A percentile compares a stretch with the other conserved stretches of the same genome.
Conservation (phyloP, 2,797 vertebrate species). For the Pterois miles region DNA sequence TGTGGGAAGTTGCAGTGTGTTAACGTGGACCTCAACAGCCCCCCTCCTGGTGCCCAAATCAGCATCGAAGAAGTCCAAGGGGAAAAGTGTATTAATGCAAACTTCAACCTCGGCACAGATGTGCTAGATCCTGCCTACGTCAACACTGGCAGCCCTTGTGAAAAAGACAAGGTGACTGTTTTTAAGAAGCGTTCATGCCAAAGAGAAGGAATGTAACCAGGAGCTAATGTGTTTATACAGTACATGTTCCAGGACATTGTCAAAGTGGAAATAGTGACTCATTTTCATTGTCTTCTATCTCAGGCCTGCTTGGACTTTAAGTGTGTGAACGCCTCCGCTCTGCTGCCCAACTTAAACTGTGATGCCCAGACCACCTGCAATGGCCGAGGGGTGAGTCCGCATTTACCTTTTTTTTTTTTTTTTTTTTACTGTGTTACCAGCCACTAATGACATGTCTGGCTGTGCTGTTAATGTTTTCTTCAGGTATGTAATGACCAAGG, state of each 20-base stretch:
- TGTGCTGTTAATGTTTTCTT: constrained; percentile 12
- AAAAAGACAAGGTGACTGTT: constrained; percentile 80
- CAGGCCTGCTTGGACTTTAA: constrained; percentile 86
- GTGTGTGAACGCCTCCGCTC: constrained; percentile 83
- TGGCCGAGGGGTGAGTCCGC: constrained; percentile 82
- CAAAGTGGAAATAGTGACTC: neutral
- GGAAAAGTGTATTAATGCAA: constrained; percentile 82
- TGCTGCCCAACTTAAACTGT: constrained; percentile 82
- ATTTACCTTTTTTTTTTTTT: neutral
- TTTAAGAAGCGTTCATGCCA: neutral
- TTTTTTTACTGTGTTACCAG: neutral
- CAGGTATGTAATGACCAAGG: constrained; percentile 79
- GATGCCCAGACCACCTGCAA: constrained; percentile 81
- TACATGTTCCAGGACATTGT: neutral
- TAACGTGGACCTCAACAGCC: constrained; percentile 71
- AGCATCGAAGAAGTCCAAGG: constrained; percentile 50
- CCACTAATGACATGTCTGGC: neutral
- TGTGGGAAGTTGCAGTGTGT: constrained; percentile 93
- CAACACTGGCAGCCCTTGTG: constrained; percentile 86
- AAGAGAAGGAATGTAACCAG: neutral
- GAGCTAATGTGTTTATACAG: neutral
- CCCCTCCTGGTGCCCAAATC: constrained; percentile 65
- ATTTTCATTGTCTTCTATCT: constrained; percentile 36
- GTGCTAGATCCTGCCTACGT: constrained; percentile 90
- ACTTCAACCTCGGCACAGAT: constrained; percentile 88